Evolutionary conservation across 2,797 vertebrate genomes (phyloP).

Genomic region (Babyrousa celebensis): DNA sequence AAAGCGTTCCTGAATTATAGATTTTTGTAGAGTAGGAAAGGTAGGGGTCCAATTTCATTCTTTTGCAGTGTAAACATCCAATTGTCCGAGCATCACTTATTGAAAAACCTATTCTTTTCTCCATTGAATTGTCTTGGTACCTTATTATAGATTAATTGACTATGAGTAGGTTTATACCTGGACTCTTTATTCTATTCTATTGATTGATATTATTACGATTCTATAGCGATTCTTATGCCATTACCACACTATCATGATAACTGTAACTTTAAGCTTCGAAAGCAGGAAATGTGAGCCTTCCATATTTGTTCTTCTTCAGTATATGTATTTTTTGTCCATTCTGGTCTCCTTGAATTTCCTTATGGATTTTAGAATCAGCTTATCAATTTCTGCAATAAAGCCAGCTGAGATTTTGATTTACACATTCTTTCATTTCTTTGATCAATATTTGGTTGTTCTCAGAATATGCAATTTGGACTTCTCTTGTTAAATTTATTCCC

Average conservation of each 20-base stretch:
- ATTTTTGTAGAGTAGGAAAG: not conserved
- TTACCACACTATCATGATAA: not conserved
- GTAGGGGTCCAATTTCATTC: not conserved
- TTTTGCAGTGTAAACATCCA: not conserved
- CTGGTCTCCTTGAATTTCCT: not conserved
- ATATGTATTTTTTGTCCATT: not conserved
- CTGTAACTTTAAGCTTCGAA: not conserved
- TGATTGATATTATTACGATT: not conserved
- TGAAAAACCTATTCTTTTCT: not conserved
- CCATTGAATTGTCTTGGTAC: not conserved
- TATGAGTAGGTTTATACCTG: not conserved
- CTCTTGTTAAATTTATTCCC: not conserved
- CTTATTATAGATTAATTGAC: not conserved
- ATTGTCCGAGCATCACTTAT: not conserved
- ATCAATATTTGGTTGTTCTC: not conserved
- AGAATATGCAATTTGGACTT: not conserved
- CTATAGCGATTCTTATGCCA: not conserved
- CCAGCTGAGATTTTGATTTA: not conserved
- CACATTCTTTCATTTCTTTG: not conserved
- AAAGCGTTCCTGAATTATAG: not conserved
- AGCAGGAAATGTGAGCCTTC: not conserved
- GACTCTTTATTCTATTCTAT: not conserved
- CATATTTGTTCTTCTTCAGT: constrained; percentile 12
- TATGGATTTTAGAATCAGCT: constrained; percentile 1
- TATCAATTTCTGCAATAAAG: constrained; percentile 9